These are phyloP conservation scores for Diabrotica undecimpunctata DNA, from an alignment of 1,140 invertebrate genomes.

Conservation along the genomic window DNA sequence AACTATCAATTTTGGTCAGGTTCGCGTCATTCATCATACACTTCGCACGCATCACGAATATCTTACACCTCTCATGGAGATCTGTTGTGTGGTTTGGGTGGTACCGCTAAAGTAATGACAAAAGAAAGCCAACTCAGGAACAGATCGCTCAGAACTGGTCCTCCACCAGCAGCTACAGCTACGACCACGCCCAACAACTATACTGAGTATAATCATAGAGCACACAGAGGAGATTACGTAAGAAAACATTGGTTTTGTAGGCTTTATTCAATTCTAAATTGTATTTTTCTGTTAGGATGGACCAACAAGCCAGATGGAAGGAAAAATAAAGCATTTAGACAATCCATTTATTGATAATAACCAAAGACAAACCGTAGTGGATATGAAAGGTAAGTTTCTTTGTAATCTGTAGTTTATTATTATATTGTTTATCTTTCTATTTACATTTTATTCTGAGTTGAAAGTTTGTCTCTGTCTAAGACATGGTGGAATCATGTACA, in stretches of 20 bases:
- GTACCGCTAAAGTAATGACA: constrained; percentile 66
- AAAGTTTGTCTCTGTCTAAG: too few species aligned
- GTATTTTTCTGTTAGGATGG: constrained; percentile 38
- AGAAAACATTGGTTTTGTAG: constrained; percentile 45
- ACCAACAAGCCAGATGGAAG: constrained; percentile 45
- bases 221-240: constrained; percentile 65
- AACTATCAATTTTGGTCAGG: constrained; percentile 48
- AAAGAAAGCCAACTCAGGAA: constrained; percentile 79
- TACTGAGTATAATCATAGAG: constrained; percentile 64
- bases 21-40: constrained; percentile 89
- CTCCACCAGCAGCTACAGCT: constrained; percentile 57
- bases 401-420: neutral
- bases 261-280: neutral
- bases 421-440: constrained; percentile 8
- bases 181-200: constrained; percentile 55
- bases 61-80: constrained; percentile 93
- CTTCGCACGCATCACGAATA: constrained; percentile 85
- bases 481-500: too few species aligned
- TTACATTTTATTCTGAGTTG: neutral
- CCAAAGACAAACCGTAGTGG: constrained; percentile 82
- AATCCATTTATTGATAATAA: constrained; percentile 88
- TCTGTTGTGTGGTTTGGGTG: constrained; percentile 68
- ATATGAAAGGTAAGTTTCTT: constrained; percentile 76
- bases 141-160: constrained; percentile 65
- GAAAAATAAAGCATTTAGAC: constrained; percentile 82